These are phyloP conservation scores for Choreutis nemorana DNA, from an alignment of 2,888 invertebrate genomes.

Conservation along the genomic window DNA sequence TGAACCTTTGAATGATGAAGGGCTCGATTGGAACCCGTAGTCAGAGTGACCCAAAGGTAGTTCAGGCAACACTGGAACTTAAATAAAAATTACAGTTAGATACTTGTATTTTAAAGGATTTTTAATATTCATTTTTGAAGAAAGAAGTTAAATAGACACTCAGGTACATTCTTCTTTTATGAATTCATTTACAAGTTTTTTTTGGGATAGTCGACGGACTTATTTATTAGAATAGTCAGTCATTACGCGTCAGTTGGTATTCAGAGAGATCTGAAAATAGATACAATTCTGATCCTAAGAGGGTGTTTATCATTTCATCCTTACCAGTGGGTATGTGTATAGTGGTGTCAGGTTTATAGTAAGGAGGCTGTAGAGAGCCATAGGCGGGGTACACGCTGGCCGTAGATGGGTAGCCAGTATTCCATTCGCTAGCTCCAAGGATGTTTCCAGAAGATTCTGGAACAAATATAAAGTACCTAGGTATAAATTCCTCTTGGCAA, in stretches of 20 bases:
- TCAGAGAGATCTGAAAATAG: no score
- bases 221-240: no score
- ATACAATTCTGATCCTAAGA: no score
- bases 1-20: conserved; percentile 45
- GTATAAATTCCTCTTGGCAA: no score
- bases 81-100: conserved; percentile 5
- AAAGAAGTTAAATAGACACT: no score
- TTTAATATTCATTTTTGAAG: no score
- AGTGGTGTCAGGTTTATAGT: conserved; percentile 63
- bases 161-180: no score
- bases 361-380: conserved; percentile 60
- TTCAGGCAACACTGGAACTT: conserved; percentile 63
- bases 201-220: no score
- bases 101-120: no score
- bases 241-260: no score
- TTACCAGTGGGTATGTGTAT: conserved; percentile 71
- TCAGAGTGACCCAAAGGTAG: conserved; percentile 52
- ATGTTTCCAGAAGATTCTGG: conserved; percentile 66
- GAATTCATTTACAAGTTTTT: no score
- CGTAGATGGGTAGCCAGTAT: conserved; percentile 62
- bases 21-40: conserved; percentile 46
- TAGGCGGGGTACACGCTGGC: conserved; percentile 61
- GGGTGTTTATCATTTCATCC: no score
- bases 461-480: conserved; percentile 19
- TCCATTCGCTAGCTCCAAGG: conserved; percentile 70